A percentile compares a stretch with the other conserved stretches of the same genome.
Evolutionary conservation across 2,113 vertebrate genomes (phyloP).

Genomic region (Dasyornis broadbenti): DNA sequence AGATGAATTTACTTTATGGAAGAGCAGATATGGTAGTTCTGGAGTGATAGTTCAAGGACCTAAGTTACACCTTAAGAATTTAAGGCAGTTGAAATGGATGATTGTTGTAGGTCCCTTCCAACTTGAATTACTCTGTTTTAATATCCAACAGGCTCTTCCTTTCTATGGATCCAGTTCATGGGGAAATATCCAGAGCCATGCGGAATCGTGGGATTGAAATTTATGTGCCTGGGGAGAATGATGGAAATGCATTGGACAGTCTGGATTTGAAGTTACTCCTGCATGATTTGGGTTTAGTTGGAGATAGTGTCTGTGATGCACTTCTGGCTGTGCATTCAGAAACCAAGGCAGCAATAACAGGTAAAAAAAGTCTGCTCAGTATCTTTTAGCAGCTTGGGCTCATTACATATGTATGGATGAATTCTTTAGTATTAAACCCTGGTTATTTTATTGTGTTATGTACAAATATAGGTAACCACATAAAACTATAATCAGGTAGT

Average conservation of each 20-base stretch:
- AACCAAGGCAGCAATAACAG: conserved; percentile 78
- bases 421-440: not conserved
- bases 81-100: not conserved
- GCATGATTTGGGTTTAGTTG: conserved; percentile 84
- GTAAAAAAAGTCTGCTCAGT: conserved; percentile 60
- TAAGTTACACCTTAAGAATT: not conserved
- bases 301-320: conserved; percentile 83
- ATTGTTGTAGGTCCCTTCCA: not conserved
- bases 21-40: not conserved
- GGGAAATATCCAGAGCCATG: conserved; percentile 98
- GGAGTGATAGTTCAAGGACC: not conserved
- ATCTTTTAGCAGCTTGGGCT: not conserved
- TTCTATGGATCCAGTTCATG: conserved; percentile 92
- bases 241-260: conserved; percentile 72
- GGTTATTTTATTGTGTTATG: not conserved
- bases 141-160: conserved; percentile 84
- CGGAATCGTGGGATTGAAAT: conserved; percentile 94
- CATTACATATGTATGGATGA: not conserved
- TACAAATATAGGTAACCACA: not conserved
- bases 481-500: not conserved
- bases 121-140: not conserved
- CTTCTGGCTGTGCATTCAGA: conserved; percentile 83
- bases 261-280: conserved; percentile 88
- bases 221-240: conserved; percentile 84
- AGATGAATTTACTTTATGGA: not conserved